Evolutionary conservation across 2,113 vertebrate genomes (phyloP).

Genomic region (Condylura cristata): DNA sequence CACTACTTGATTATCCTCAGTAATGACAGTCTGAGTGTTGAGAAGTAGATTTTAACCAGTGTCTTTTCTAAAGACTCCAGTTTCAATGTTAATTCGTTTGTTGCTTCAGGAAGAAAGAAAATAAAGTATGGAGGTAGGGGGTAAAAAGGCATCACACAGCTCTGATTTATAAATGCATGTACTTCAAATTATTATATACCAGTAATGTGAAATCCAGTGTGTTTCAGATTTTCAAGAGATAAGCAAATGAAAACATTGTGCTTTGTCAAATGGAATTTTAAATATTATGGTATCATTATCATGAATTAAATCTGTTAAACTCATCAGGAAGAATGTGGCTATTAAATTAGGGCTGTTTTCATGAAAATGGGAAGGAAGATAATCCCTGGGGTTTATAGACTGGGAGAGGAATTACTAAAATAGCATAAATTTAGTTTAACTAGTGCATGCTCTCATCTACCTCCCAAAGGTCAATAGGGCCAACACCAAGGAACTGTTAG

Average conservation of each 20-base stretch:
- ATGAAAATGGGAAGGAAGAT: not conserved
- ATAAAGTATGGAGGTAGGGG: not conserved
- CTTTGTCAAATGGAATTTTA: not conserved
- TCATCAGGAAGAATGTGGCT: not conserved
- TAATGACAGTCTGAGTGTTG: not conserved
- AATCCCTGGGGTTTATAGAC: not conserved
- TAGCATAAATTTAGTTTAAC: not conserved
- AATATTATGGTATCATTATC: not conserved
- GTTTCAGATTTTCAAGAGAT: not conserved
- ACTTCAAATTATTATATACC: not conserved
- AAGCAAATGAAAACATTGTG: not conserved
- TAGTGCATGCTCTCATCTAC: not conserved
- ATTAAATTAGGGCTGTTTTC: not conserved
- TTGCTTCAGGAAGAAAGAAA: not conserved
- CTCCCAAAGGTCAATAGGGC: rapidly evolving
- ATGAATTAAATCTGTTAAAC: not conserved
- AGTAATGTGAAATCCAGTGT: not conserved
- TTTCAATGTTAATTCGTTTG: not conserved
- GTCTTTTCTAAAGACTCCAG: not conserved
- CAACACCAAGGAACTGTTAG: not conserved
- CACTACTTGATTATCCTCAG: not conserved
- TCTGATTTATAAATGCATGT: not conserved
- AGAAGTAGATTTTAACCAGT: not conserved
- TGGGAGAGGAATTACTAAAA: not conserved
- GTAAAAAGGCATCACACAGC: not conserved